Percentiles rank a stretch among this genome's conserved stretches.
Conservation (phyloP, 2,888 invertebrate species). For the Erebia palarica region DNA sequence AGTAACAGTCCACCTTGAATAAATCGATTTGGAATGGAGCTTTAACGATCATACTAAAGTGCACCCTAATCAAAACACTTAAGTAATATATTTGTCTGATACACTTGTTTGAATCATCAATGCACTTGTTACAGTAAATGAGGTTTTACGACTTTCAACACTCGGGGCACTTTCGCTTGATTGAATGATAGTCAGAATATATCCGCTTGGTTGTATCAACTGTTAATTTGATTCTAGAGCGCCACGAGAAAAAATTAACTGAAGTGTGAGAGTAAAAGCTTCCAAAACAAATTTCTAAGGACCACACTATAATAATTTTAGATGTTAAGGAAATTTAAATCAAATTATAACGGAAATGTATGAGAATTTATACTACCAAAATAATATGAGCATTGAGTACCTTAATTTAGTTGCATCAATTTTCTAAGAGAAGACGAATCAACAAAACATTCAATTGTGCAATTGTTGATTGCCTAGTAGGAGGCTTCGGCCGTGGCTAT, state of each 20-base stretch:
- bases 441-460: not conserved
- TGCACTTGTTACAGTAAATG: slow-evolving; percentile 46
- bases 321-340: not conserved
- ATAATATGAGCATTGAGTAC: not conserved
- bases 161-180: slow-evolving; percentile 49
- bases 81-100: slow-evolving; percentile 33
- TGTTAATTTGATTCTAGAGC: slow-evolving; percentile 55
- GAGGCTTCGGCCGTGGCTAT: too few species aligned
- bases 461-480: not conserved
- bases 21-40: slow-evolving; percentile 67
- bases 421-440: not conserved
- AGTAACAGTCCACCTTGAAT: slow-evolving; percentile 76
- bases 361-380: not conserved
- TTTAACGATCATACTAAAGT: slow-evolving; percentile 41
- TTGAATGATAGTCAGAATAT: slow-evolving; percentile 45
- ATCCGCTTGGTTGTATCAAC: slow-evolving; percentile 57
- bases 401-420: not conserved
- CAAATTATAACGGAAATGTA: not conserved
- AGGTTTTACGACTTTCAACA: slow-evolving; percentile 44
- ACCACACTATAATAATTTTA: not conserved
- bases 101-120: slow-evolving; percentile 34
- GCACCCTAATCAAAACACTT: slow-evolving; percentile 43
- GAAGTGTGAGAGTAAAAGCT: slow-evolving; percentile 32
- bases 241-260: slow-evolving; percentile 52
- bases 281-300: slow-evolving; percentile 7